Percentiles rank a stretch among this genome's conserved stretches.
phyloP scores from a whole-genome alignment of 2,797 vertebrate genomes.

The Fistularia tabacaria region DNA sequence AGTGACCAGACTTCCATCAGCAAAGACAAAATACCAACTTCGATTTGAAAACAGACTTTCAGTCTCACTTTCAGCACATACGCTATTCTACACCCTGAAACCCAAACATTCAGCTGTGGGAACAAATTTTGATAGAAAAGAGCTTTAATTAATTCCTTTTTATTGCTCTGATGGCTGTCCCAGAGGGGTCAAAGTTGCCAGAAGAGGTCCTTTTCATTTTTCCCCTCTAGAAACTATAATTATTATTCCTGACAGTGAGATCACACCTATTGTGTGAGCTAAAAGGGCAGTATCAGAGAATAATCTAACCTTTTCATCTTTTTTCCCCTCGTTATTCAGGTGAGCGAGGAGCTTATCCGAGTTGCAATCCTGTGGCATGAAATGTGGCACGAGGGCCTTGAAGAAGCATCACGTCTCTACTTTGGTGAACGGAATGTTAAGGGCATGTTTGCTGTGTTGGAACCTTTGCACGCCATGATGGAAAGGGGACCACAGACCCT shows the following conservation, averaged over 20 bases:
- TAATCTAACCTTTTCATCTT: slow-evolving; percentile 8
- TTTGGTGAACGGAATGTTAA: slow-evolving; percentile 98
- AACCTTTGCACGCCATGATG: slow-evolving; percentile 99
- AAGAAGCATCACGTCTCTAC: slow-evolving; percentile 95
- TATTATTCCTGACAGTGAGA: not conserved
- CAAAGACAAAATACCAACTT: too few species aligned
- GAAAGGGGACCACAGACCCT: slow-evolving; percentile 96
- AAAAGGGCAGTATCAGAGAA: not conserved
- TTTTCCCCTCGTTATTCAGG: slow-evolving; percentile 65
- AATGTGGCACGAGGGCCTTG: slow-evolving; percentile 98
- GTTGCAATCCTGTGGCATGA: slow-evolving; percentile 99
- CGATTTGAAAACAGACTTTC: too few species aligned
- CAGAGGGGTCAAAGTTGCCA: too few species aligned
- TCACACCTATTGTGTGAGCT: not conserved
- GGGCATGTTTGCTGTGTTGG: slow-evolving; percentile 98
- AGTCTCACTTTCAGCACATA: too few species aligned
- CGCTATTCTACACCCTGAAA: too few species aligned
- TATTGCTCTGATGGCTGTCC: too few species aligned
- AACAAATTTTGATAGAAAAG: too few species aligned
- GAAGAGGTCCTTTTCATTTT: too few species aligned
- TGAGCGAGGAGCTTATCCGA: slow-evolving; percentile 96
- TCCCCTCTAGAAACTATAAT: not conserved
- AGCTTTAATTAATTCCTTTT: too few species aligned
- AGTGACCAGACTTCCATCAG: too few species aligned
- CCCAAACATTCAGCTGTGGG: too few species aligned